Base-by-base conservation (phyloP, 1,140 invertebrate species). In the Trichomalopsis sarcophagae region DNA sequence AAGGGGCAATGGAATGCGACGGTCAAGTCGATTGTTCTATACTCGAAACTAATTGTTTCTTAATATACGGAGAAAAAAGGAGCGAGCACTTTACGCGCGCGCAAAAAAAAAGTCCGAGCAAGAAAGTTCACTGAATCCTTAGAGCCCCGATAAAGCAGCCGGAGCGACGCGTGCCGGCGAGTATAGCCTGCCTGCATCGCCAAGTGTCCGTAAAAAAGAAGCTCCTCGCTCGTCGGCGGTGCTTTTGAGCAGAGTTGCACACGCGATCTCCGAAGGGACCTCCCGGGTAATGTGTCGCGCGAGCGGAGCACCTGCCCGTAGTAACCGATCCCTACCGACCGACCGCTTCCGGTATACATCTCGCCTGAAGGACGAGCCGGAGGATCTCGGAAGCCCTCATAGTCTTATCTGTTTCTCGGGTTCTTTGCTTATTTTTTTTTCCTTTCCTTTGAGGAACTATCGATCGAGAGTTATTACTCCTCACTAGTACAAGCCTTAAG, bases 271-370 rank as follows among this genome's bases (percentile, higher is more conserved):
- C n/a, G 4, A 44, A n/a, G 36, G 23, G 76, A 78, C 76, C 76
- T 78, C 76, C 76, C 76, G 73, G 36, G 36, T 71, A 75, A 44
- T 75, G 36, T 75, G 68, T 71, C 68, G 33, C 55, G 13, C 13
- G 55, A 3, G 55, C 73, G n/a, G 30, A 30, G 77, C 77, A 79
- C 77, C 77, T 79, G 77, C 77, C 30, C 69, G 69, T 33, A 27
- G 77, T 79, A 79, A 79, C 77, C 77, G 77, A 79, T 79, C 77
- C 77, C 27, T 4, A n/a, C 55, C 77, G 50, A 68, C 50, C 77
- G 77, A 55, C 10, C 21, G 50, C 77, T 86, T 86, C 84, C 84
- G 79, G 84, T 75, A 73, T 76, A 73, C 69, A 30, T 69, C 17
- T 62, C 33, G 33, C 33, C 33, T 17, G 55, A 62, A n/a, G 55